Conservation (phyloP, 2,797 vertebrate species). For the Anabas testudineus region DNA sequence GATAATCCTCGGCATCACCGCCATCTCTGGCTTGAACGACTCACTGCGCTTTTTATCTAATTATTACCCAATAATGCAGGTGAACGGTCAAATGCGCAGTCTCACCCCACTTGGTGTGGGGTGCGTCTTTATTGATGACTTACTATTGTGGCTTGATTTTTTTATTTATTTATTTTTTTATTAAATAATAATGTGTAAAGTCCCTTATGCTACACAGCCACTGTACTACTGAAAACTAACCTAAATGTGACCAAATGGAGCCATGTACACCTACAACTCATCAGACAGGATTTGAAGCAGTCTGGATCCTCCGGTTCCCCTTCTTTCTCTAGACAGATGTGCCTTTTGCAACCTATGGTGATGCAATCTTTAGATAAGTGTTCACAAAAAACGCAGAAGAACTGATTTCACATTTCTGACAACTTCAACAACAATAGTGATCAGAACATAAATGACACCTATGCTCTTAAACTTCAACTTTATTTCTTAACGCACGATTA, state of each 20-base stretch:
- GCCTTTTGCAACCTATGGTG: conserved; percentile 19
- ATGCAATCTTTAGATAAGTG: neutral
- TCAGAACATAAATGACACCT: neutral
- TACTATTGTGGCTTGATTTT: too few relatives aligned
- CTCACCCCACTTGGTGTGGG: neutral
- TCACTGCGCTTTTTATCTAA: conserved; percentile 62
- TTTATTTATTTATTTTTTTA: too few relatives aligned
- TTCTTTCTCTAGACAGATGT: conserved; percentile 3
- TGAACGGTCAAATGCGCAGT: conserved; percentile 52
- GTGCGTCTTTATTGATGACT: too few relatives aligned
- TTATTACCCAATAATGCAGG: conserved; percentile 69
- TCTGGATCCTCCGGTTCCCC: conserved; percentile 34
- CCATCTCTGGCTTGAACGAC: conserved; percentile 51
- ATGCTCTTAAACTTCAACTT: neutral
- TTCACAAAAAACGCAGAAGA: neutral
- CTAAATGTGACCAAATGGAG: neutral
- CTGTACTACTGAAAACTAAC: neutral
- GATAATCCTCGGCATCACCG: conserved; percentile 20
- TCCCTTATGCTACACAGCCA: neutral
- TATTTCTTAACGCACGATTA: neutral
- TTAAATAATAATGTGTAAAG: neutral
- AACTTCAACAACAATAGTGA: neutral
- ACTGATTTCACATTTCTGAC: neutral
- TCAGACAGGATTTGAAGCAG: conserved; percentile 70
- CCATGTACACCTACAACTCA: conserved; percentile 55